Conservation (phyloP, 1,140 invertebrate species). For the Galendromus occidentalis region DNA sequence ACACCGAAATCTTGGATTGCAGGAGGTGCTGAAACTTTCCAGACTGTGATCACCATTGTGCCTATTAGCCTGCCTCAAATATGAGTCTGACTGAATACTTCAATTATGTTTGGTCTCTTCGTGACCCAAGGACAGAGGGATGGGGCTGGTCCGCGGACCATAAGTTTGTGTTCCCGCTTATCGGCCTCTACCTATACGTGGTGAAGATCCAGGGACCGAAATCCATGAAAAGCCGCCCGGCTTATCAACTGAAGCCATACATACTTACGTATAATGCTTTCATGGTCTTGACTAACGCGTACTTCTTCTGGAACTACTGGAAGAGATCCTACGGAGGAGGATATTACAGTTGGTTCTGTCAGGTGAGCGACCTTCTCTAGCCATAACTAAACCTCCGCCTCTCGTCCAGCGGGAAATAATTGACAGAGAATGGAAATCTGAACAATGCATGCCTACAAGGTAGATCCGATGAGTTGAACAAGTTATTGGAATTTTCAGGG, state of each 20-base stretch:
- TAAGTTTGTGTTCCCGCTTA: neutral
- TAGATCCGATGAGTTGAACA: too few species aligned
- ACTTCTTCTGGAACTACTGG: slow-evolving; percentile 5
- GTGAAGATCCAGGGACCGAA: slow-evolving; percentile 23
- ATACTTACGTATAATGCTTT: slow-evolving; percentile 16
- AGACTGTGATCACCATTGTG: too few species aligned
- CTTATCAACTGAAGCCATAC: slow-evolving; percentile 25
- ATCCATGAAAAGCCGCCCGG: slow-evolving; percentile 28
- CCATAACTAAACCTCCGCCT: too few species aligned
- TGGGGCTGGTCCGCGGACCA: neutral
- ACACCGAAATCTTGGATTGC: too few species aligned
- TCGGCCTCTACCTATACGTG: slow-evolving; percentile 17
- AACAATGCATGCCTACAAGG: too few species aligned
- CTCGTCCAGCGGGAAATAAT: too few species aligned
- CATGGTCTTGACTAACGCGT: neutral
- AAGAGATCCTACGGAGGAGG: neutral
- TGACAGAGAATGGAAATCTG: too few species aligned
- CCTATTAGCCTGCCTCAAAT: neutral
- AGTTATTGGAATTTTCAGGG: neutral
- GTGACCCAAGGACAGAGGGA: neutral
- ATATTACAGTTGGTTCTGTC: neutral
- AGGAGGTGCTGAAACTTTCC: too few species aligned
- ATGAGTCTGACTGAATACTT: neutral
- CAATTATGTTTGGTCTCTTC: neutral
- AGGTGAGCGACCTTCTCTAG: neutral